Evolutionary conservation across 2,888 invertebrate species (phyloP).

Genomic region (Lepidonotus clava): DNA sequence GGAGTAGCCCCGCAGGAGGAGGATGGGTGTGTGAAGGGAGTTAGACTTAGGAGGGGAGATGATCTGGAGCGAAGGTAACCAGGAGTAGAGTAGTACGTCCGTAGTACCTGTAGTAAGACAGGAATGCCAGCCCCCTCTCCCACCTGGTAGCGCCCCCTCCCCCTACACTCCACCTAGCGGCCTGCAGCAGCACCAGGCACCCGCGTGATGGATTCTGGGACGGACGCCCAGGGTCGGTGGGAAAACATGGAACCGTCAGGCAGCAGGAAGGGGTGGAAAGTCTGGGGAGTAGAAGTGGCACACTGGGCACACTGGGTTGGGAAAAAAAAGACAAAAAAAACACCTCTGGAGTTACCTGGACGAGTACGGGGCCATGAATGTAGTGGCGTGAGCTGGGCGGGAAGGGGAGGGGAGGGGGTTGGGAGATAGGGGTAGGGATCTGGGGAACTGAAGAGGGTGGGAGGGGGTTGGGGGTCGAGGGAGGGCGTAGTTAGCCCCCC

Average conservation of each 20-base stretch:
- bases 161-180: neutral
- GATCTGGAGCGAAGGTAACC: slow-evolving; percentile 10
- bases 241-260: slow-evolving; percentile 5
- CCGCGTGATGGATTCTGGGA: slow-evolving; percentile 50
- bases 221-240: slow-evolving; percentile 24
- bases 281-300: neutral
- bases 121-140: neutral
- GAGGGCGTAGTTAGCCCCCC: no score
- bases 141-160: neutral
- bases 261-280: neutral
- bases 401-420: neutral
- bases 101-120: slow-evolving; percentile 50
- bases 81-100: slow-evolving; percentile 4
- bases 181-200: slow-evolving; percentile 27
- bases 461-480: neutral
- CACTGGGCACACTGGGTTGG: no score
- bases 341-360: no score
- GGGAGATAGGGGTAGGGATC: neutral
- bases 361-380: no score
- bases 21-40: neutral
- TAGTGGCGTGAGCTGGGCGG: neutral
- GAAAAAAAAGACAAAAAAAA: no score
- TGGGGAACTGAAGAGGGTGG: neutral
- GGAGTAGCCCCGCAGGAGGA: neutral
- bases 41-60: neutral